phyloP scores from a whole-genome alignment of 2,888 invertebrate species.

The Didymodactylos carnosus region DNA sequence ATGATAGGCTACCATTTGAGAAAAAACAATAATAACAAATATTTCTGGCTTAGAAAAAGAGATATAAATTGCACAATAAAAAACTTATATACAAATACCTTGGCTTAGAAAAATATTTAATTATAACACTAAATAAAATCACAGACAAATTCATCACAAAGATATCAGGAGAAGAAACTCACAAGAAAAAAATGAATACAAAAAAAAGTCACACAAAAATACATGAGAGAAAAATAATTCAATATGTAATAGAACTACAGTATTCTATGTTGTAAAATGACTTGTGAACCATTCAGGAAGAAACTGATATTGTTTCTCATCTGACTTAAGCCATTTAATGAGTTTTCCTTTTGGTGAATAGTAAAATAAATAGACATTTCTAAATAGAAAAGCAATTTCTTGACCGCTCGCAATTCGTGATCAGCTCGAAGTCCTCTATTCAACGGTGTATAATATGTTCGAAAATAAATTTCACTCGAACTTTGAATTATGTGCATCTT shows the following conservation, averaged over 20 bases:
- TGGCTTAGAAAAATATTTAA: too few relatives aligned
- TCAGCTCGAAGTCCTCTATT: too few relatives aligned
- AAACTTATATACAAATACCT: too few relatives aligned
- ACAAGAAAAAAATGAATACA: not conserved
- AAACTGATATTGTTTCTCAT: not conserved
- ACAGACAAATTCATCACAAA: not conserved
- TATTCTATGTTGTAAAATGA: not conserved
- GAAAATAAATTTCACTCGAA: not conserved
- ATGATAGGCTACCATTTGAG: too few relatives aligned
- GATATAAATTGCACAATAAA: too few relatives aligned
- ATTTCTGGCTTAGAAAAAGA: too few relatives aligned
- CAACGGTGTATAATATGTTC: not conserved
- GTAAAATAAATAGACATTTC: not conserved
- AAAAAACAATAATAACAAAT: too few relatives aligned
- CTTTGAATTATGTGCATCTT: too few relatives aligned
- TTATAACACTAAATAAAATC: too few relatives aligned
- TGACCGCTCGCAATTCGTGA: too few relatives aligned
- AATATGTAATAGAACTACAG: not conserved
- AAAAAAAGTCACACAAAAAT: too few relatives aligned
- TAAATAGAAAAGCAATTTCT: not conserved
- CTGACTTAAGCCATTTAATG: not conserved
- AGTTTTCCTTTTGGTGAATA: not conserved
- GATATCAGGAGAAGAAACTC: not conserved
- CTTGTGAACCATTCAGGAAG: not conserved
- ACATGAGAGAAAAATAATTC: too few relatives aligned